Base-by-base conservation (phyloP, 2,797 vertebrate species). In the Hoplostethus atlanticus region DNA sequence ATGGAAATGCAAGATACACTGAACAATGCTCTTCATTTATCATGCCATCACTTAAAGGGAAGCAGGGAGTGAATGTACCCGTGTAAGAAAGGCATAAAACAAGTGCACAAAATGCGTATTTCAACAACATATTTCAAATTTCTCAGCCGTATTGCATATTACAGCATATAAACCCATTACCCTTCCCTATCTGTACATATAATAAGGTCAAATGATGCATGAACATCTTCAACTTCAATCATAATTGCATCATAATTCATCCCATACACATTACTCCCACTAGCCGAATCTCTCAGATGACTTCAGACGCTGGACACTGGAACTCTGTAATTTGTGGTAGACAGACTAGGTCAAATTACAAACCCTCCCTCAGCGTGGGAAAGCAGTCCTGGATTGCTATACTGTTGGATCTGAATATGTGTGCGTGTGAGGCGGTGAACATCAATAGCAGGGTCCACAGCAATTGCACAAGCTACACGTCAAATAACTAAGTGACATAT, bases 321-420 rank as follows among this genome's bases (percentile, higher is more conserved):
- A 81, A 58, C n/a, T 3, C 76, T 78, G 54, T 85, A 77, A 92
- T 88, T 89, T 85, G 80, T 71, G 84, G 84, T 25, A 79, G 64
- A 56, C 31, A 58, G 71, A 80, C 36, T 50, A 54, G 61, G 79
- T 68, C 67, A 80, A 90, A 87, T 83, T 64, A 81, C 67, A 71
- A 72, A 66, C 57, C 71, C 64, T 73, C 83, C 68, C 75, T 70
- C 56, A 25, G 81, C 44, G 68, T 89, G 92, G 88, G 91, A 93
- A 91, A 77, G 54, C 64, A 34, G 85, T 17, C 54, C 28, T 17
- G 40, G 58, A 79, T 78, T 59, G 83, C 40, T 68, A 36, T 28
- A 42, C 34, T 38, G 53, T 65, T 54, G 16, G 67, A 68, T 68
- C 56, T 52, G 66, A 70, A 50, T 40, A 17, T 60, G 28, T 66